A percentile compares a stretch with the other conserved stretches of the same genome.
phyloP scores from a whole-genome alignment of 2,888 invertebrate genomes.

The Atrina japonica region DNA sequence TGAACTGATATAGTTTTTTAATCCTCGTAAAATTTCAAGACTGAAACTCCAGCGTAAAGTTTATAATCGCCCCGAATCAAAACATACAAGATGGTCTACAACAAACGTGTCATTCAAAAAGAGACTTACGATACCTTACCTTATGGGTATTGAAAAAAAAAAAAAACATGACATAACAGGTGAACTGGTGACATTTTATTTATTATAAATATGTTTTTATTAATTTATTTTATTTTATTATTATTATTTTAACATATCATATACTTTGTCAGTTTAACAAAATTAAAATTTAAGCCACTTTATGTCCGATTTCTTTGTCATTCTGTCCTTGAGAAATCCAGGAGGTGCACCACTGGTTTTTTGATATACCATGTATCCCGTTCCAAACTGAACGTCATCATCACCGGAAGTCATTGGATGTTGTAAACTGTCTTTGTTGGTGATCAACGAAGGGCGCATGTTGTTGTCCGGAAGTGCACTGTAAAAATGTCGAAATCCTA shows the following conservation, averaged over 20 bases:
- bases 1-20: slow-evolving; percentile 19
- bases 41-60: slow-evolving; percentile 86
- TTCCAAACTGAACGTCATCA: no score
- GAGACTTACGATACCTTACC: no score
- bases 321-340: background rate
- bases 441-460: no score
- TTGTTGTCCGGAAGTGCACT: no score
- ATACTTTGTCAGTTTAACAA: no score
- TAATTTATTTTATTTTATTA: background rate
- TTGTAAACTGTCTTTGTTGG: no score
- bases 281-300: slow-evolving; percentile 14
- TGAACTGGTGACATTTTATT: background rate
- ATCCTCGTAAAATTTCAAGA: slow-evolving; percentile 49
- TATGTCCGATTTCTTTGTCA: slow-evolving; percentile 3
- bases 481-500: no score
- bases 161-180: background rate
- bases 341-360: slow-evolving; percentile 4
- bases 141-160: background rate
- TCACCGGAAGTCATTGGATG: no score
- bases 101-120: slow-evolving; percentile 3
- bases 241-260: background rate
- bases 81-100: background rate
- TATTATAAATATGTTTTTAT: no score
- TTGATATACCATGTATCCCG: no score
- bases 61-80: slow-evolving; percentile 84